Base-by-base conservation (phyloP, 2,113 vertebrate species). In the Scytalopus superciliaris region DNA sequence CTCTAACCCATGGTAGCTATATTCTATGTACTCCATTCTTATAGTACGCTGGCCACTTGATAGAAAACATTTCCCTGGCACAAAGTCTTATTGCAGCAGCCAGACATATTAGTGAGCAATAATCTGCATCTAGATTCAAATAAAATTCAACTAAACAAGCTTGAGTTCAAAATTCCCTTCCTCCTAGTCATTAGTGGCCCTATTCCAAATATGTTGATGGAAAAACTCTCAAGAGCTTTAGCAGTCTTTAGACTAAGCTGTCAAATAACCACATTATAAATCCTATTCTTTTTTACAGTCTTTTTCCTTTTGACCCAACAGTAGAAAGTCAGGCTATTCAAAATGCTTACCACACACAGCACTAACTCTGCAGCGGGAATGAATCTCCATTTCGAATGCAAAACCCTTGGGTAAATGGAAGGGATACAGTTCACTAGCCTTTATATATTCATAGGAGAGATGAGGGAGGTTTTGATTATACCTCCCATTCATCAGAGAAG, bases 251-350 rank as follows among this genome's bases (percentile, higher is more conserved):
- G 89, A 81, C 76, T 72, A 55, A 89, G 55, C 69, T 93, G 83
- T 72, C 80, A 86, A 89, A 90, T 56, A 93, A 90, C 39, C 80
- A 87, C 86, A 47, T 93, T 93, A 89, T 91, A 94, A 96, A 96
- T 95, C 47, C 35, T 89, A 28, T 87, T 89, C 39, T 33, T 77
- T 93, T 90, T 92, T 90, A 85, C n/a, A 63, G 12, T 39, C 40
- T 70, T 33, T 83, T 93, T 88, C 67, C 42, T 94, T 76, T 80
- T 73, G 84, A 93, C 30, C 15, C 18, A 84, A 28, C 16, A 77
- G 67, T 74, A 93, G 79, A 92, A 95, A 94, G 85, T 66, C 45
- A 86, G 39, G 7, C 63, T 80, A 84, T 92, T 80, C 79, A 88
- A 93, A 96, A 77, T 42, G 19, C n/a, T 86, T 92, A 27, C 83